Base-by-base conservation (phyloP, 2,797 vertebrate genomes). In the Gadopsis marmoratus region DNA sequence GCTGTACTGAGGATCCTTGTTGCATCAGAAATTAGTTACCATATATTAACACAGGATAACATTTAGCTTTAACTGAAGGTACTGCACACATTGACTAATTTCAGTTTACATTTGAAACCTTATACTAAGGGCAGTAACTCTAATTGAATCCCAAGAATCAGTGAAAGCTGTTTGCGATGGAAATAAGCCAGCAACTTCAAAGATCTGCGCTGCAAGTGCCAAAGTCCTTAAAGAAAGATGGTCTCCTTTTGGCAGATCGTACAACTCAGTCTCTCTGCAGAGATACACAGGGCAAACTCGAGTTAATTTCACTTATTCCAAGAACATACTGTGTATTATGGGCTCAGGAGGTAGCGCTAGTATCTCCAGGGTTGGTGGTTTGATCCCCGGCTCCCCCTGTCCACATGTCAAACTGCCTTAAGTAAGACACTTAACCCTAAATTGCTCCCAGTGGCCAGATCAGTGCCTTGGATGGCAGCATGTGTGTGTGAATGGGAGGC, bases 1-100 rank as follows among this genome's bases (percentile, higher is more conserved):
- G 87, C 86, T 86, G 91, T 76, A 85, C 78, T 60, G 62, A 84
- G 71, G 84, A 84, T 86, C 82, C 82, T 87, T 84, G 83, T 88
- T 89, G 90, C 91, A 89, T 93, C 79, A 87, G 84, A 87, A 93
- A 88, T 84, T 12, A 88, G 83, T 76, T 80, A 51, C 58, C 35
- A 45, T 55, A 66, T 79, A 70, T 80, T 78, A 88, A 87, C 70
- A 81, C 85, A 80, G 77, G 35, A 37, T 73, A 67, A 43, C n/a
- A 58, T 58, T 65, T 59, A 73, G 53, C 45, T 76, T 71, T 47
- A 47, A 50, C 65, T 79, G 48, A 71, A 86, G 69, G 64, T 81
- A 62, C 23, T 37, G 48, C 45, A 61, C 53, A 72, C 59, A 68
- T 69, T 55, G 50, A 70, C 21, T 5, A 12, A 47, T 59, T 78